Evolutionary conservation across 2,888 invertebrate genomes (phyloP), one percentile per base, ranked within the genome.

Genomic region (Lepidochitona cinerea): DNA sequence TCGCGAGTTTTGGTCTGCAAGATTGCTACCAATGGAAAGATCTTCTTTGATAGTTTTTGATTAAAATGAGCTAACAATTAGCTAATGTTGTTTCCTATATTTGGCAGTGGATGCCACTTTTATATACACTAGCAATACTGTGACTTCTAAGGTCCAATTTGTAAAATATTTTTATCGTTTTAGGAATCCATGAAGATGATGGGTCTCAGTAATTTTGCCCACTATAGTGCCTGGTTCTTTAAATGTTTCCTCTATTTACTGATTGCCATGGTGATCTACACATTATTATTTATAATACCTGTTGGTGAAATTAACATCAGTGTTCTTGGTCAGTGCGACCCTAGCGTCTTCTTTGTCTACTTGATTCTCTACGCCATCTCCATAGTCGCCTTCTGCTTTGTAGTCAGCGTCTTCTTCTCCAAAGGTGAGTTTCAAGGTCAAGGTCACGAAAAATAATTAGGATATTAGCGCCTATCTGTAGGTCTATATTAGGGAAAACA

Each of bases 121-220:
- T n/a, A n/a, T n/a, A n/a, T n/a, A n/a, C n/a, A n/a, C n/a, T n/a
- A n/a, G n/a, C n/a, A n/a, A n/a, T n/a, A n/a, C n/a, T n/a, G n/a
- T n/a, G n/a, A n/a, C n/a, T n/a, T n/a, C n/a, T n/a, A n/a, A n/a
- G n/a, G n/a, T n/a, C n/a, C n/a, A n/a, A n/a, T n/a, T n/a, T n/a
- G n/a, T n/a, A n/a, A n/a, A 89, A 59, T 23, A 1, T 69, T 7
- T 71, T 77, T 32, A 49, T 32, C 26, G 35, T 70, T 69, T 37
- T 90, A 96, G 94, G 96, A 96, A 92, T 93, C 95, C 0, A 95
- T 96, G 95, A 96, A 96, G 92, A 95, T 96, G 91, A 96, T 96
- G 94, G 97, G 97, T 1, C 91, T 97, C 32, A 93, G 94, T 33
- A 94, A 94, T 53, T 95, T 95, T 93, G 91, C 96, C 79, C 94